A percentile compares a stretch with the other conserved stretches of the same genome.
phyloP scores from a whole-genome alignment of 2,113 vertebrate genomes.

The Tragulus kanchil region DNA sequence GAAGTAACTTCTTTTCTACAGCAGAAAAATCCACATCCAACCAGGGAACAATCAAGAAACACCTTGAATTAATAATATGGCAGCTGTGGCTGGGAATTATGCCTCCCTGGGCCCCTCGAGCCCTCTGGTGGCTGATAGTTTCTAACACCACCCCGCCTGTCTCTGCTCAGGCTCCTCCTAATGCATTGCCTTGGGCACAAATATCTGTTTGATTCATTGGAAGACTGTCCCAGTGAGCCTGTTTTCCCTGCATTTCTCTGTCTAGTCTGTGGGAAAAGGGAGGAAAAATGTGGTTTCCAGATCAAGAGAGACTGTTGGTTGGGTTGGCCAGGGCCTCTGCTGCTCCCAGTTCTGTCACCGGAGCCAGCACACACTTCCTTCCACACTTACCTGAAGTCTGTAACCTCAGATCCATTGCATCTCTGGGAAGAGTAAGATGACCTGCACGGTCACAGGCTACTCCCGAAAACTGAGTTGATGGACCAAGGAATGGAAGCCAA shows the following conservation, averaged over 20 bases:
- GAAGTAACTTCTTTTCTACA: neutral
- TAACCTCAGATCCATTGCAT: neutral
- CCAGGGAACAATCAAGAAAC: neutral
- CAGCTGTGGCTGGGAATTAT: neutral
- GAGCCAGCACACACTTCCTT: neutral
- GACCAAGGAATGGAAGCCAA: neutral
- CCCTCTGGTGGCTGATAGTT: neutral
- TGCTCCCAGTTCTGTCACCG: rapidly evolving
- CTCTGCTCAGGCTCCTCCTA: neutral
- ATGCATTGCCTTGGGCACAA: constrained; percentile 31
- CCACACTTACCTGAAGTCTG: neutral
- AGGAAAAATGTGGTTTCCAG: constrained; percentile 8
- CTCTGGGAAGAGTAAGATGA: neutral
- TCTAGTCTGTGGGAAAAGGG: neutral
- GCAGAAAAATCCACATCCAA: constrained; percentile 16
- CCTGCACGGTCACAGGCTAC: neutral
- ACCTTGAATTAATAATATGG: neutral
- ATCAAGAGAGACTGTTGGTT: neutral
- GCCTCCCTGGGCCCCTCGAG: neutral
- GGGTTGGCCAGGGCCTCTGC: neutral
- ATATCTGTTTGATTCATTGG: constrained; percentile 41
- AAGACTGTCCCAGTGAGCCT: neutral
- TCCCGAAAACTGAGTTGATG: constrained; percentile 56
- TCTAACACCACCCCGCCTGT: neutral
- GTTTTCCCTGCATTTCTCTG: neutral